A percentile compares a stretch with the other conserved stretches of the same genome.
Evolutionary conservation across 2,797 vertebrate genomes (phyloP).

Genomic region (Botia kubotai): DNA sequence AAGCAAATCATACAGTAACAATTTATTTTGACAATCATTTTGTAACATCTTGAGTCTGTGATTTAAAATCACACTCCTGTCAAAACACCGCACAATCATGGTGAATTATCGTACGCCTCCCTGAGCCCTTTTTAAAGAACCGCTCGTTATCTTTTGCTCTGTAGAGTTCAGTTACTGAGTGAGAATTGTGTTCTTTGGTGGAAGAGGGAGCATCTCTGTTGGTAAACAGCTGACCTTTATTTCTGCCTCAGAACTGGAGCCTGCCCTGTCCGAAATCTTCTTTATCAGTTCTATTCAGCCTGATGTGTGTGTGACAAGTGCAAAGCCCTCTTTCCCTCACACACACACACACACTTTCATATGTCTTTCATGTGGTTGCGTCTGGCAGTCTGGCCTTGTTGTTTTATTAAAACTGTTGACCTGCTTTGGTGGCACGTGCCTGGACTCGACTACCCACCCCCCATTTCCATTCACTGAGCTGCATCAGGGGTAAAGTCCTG

Average conservation of each 20-base stretch:
- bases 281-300: conserved; percentile 4
- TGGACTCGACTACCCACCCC: neutral
- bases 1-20: neutral
- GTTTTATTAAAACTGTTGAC: conserved; percentile 68
- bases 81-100: neutral
- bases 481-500: conserved; percentile 22
- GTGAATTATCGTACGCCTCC: neutral
- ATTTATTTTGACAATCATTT: conserved; percentile 10
- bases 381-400: conserved; percentile 56
- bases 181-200: neutral
- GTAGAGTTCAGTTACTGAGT: neutral
- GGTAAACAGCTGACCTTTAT: conserved; percentile 21
- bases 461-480: conserved; percentile 18
- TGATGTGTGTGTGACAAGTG: neutral
- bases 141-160: conserved; percentile 7
- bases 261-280: neutral
- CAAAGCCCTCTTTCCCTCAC: neutral
- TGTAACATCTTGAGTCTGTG: neutral
- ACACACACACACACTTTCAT: conserved; percentile 8
- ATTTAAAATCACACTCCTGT: neutral
- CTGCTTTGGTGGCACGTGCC: conserved; percentile 68
- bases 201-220: neutral
- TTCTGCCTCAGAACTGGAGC: conserved; percentile 10
- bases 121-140: neutral
- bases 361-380: conserved; percentile 52